These are phyloP conservation scores for Hassar affinis DNA, from an alignment of 2,113 vertebrate species.

Conservation along the genomic window DNA sequence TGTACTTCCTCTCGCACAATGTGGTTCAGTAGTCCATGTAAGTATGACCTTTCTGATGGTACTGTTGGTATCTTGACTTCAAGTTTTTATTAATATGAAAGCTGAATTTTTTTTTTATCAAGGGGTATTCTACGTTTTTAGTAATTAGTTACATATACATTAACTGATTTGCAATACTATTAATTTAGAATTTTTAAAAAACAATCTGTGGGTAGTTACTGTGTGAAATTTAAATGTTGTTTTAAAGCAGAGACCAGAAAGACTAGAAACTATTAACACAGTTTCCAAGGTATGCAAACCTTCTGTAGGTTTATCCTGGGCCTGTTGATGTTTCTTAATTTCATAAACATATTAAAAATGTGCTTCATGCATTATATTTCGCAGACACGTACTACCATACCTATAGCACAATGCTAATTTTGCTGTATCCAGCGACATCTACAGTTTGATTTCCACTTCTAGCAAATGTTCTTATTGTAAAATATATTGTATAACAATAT, in stretches of 20 bases:
- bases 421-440: too few species aligned
- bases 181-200: not conserved
- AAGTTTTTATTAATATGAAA: not conserved
- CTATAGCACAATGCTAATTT: too few species aligned
- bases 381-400: too few species aligned
- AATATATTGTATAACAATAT: too few species aligned
- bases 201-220: not conserved
- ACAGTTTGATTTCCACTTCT: too few species aligned
- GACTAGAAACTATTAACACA: constrained; percentile 13
- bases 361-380: too few species aligned
- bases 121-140: not conserved
- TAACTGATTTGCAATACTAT: not conserved
- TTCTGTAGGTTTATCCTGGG: not conserved
- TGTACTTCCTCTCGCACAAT: not conserved
- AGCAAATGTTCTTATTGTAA: too few species aligned
- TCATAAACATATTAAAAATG: too few species aligned
- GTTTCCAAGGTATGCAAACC: constrained; percentile 28
- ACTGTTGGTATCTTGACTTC: not conserved
- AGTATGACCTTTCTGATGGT: not conserved
- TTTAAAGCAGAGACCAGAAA: constrained; percentile 3
- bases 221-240: not conserved
- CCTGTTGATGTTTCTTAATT: not conserved
- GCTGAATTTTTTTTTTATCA: not conserved
- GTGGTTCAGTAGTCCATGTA: not conserved
- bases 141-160: not conserved